Base-by-base conservation (phyloP, 53 echinoderm and acorn worm species). In the Patiria pectinifera region DNA sequence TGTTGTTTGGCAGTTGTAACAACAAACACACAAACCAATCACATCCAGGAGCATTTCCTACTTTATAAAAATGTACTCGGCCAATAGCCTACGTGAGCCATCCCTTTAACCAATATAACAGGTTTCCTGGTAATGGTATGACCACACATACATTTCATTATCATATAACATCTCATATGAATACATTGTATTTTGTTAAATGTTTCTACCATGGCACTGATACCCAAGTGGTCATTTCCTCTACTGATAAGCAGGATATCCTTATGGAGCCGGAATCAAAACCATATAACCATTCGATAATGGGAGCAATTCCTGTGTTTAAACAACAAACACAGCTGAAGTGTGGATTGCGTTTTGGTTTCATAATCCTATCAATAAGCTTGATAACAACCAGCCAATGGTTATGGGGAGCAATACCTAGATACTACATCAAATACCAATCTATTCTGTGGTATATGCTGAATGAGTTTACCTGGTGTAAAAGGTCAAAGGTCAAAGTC, bases 401-500 rank as follows among this genome's bases (percentile, higher is more conserved):
- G 85, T 19, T 22, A 7, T 70, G 35, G 16, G 44, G 85, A 85
- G 85, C 71, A 48, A 71, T 71, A 10, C 59, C 85, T 85, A 7
- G 71, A 85, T 70, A 0, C 6, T 35, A 70, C 45, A 11, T 48
- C 77, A 76, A 0, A 22, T 15, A 21, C 24, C 74, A 74, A n/a
- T 0, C 77, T 19, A 35, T 24, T 24, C 80, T 79, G 80, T 16
- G 24, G 24, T 3, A 10, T 18, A 70, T 11, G 3, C 21, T 85
- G 45, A 44, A 63, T 69, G 43, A n/a, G 23, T 43, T 45, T 45
- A n/a, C 59, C 59, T 69, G 14, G 48, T 21, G 45, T 19, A 44
- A 25, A 18, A 69, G 69, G 69, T 18, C 71, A 85, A 70, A 85
- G 85, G 25, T 85, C 85, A 85, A 85, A 71, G 85, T n/a, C 15